Percentiles rank a stretch among this genome's conserved stretches.
These are phyloP conservation scores for Microctenopoma steveboyesi DNA, from an alignment of 2,797 vertebrate genomes.

Conservation along the genomic window DNA sequence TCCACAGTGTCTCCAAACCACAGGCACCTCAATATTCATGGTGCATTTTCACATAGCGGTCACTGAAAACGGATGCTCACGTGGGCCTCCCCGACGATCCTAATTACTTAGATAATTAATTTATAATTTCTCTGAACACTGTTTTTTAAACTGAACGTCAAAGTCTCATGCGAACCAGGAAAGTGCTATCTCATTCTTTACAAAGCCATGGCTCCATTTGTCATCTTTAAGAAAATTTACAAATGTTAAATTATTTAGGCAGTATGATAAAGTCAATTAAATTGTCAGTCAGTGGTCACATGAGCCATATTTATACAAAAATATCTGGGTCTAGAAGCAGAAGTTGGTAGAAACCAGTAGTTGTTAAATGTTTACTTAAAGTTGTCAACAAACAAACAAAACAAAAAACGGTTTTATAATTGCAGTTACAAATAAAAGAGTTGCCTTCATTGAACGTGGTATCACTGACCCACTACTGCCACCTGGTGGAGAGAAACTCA, in stretches of 20 bases:
- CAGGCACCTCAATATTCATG: background rate
- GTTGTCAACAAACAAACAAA: background rate
- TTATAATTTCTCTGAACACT: background rate
- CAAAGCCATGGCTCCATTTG: background rate
- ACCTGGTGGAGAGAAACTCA: conserved; percentile 66
- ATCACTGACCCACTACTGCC: conserved; percentile 56
- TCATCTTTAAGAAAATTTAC: background rate
- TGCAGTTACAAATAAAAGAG: conserved; percentile 1
- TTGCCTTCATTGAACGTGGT: background rate
- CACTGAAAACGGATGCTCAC: background rate
- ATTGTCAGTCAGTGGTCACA: background rate
- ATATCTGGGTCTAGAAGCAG: too few species aligned
- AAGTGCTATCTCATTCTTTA: background rate
- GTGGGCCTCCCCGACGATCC: background rate
- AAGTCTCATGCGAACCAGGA: conserved; percentile 12
- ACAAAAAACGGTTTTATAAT: conserved; percentile 4
- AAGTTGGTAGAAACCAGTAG: background rate
- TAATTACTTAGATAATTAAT: conserved; percentile 17
- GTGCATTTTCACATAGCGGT: conserved; percentile 11
- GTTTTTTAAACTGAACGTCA: conserved; percentile 7
- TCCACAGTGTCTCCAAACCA: conserved; percentile 2
- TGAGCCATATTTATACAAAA: background rate
- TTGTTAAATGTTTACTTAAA: conserved; percentile 28
- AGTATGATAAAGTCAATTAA: background rate
- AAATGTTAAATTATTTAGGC: background rate